Evolutionary conservation across 2,113 vertebrate species (phyloP).

Genomic region (Blennius ocellaris): DNA sequence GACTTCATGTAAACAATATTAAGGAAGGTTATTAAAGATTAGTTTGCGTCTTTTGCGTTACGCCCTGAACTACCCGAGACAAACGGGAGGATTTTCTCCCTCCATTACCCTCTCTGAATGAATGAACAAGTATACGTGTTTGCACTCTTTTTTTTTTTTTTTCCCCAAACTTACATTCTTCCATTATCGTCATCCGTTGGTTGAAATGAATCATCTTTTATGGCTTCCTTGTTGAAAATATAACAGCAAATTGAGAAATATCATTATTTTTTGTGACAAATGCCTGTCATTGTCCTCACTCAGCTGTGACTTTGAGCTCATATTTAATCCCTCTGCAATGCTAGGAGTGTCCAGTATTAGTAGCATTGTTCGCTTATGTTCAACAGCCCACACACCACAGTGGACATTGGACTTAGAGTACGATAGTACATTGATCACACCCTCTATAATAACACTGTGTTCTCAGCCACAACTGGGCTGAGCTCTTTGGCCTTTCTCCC

Average conservation of each 20-base stretch:
- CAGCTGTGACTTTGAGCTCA: background rate
- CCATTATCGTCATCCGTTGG: background rate
- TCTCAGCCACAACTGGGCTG: slow-evolving; percentile 22
- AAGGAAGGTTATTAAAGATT: no score
- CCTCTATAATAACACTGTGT: slow-evolving; percentile 50
- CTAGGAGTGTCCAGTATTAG: background rate
- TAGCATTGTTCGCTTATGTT: background rate
- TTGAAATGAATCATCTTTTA: background rate
- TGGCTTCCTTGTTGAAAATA: no score
- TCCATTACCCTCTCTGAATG: no score
- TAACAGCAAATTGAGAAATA: no score
- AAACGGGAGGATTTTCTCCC: no score
- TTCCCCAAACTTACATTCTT: background rate
- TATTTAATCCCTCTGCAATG: background rate
- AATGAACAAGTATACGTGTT: no score
- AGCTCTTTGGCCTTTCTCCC: slow-evolving; percentile 17
- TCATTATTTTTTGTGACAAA: background rate
- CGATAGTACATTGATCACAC: slow-evolving; percentile 33
- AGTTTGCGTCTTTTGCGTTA: no score
- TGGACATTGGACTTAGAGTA: background rate
- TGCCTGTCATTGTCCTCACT: background rate
- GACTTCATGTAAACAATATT: no score
- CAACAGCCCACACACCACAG: background rate
- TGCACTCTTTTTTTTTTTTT: no score
- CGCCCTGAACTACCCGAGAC: no score